Conservation (phyloP, 2,888 invertebrate species). For the Gonocerus acuteangulatus region DNA sequence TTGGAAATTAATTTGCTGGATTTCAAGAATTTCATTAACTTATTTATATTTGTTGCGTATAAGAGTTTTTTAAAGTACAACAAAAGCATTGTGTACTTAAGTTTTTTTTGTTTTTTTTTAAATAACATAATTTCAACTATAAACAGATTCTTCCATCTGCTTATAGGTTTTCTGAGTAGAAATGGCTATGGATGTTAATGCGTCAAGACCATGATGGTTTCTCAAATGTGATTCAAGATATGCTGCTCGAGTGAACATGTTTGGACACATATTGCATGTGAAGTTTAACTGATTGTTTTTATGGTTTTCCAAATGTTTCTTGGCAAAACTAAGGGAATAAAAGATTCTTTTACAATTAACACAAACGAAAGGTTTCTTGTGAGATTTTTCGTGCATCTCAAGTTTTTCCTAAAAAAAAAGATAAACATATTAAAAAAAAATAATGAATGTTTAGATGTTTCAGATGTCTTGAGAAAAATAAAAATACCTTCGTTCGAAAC, state of each 20-base stretch:
- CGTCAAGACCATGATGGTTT: conserved; percentile 14
- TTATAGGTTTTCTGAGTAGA: conserved; percentile 11
- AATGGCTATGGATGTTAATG: conserved; percentile 12
- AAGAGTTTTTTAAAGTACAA: too few relatives aligned
- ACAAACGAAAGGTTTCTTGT: conserved; percentile 12
- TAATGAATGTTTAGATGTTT: background rate
- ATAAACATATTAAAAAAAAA: background rate
- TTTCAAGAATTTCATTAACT: too few relatives aligned
- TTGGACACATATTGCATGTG: conserved; percentile 17
- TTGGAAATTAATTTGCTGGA: too few relatives aligned
- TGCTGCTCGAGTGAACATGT: conserved; percentile 21
- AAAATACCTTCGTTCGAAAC: conserved; percentile 5
- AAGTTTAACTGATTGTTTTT: conserved; percentile 13
- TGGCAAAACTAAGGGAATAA: conserved; percentile 12
- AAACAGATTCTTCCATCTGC: conserved; percentile 9
- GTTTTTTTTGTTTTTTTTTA: too few relatives aligned
- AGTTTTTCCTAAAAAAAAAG: conserved; percentile 3
- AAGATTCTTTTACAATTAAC: conserved; percentile 8
- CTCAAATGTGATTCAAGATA: conserved; percentile 18
- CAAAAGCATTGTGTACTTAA: too few relatives aligned
- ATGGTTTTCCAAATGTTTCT: conserved; percentile 19
- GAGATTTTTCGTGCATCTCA: conserved; percentile 9
- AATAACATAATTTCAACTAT: background rate
- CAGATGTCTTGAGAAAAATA: background rate
- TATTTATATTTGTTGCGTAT: too few relatives aligned